These are phyloP conservation scores for Tapera naevia DNA, from an alignment of 2,797 vertebrate genomes.

Conservation along the genomic window DNA sequence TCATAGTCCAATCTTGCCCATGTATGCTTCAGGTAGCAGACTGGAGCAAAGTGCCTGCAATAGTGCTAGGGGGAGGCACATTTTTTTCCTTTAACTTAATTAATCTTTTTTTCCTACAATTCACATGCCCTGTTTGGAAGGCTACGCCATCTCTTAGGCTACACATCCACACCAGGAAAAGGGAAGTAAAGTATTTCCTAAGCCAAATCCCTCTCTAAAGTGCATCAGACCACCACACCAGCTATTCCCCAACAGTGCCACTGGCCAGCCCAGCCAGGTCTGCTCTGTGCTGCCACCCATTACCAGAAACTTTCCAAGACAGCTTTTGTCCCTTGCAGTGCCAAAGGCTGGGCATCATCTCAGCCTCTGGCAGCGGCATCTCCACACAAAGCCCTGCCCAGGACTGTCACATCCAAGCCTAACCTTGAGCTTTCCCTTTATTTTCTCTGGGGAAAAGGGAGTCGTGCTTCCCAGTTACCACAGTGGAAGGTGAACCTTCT, in stretches of 20 bases:
- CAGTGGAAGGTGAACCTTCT: not conserved
- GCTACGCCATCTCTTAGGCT: not conserved
- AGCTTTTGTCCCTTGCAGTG: not conserved
- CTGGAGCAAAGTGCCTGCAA: not conserved
- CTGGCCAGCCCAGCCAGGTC: not conserved
- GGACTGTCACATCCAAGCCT: not conserved
- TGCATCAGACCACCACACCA: rapidly evolving
- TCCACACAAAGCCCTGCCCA: not conserved
- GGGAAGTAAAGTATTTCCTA: not conserved
- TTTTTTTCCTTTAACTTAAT: not conserved
- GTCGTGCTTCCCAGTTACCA: not conserved
- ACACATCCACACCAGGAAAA: not conserved
- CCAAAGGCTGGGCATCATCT: not conserved
- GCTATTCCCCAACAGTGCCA: rapidly evolving
- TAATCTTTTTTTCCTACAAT: not conserved
- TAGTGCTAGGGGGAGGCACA: not conserved
- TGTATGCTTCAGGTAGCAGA: not conserved
- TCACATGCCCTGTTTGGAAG: not conserved
- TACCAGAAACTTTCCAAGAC: not conserved
- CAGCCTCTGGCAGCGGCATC: not conserved
- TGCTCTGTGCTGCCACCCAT: rapidly evolving
- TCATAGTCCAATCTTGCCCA: not conserved
- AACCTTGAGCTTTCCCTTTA: not conserved
- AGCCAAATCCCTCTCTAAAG: not conserved
- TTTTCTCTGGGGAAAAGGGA: not conserved